Conservation (phyloP, 2,888 invertebrate species). For the Gastracanthus pulcherrimus region DNA sequence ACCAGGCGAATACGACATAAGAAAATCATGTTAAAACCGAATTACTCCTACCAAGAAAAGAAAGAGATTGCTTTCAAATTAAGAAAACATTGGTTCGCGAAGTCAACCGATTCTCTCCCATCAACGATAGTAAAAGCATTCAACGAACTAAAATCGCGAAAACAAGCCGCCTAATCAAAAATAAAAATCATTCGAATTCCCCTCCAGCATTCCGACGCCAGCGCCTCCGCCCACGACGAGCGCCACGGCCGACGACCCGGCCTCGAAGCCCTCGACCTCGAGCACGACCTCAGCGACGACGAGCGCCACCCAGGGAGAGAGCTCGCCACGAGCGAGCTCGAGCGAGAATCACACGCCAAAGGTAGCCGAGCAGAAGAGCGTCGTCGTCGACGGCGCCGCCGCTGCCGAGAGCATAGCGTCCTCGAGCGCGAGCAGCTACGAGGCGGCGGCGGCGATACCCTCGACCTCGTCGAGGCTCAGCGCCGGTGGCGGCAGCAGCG, state of each 20-base stretch:
- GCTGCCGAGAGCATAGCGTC: constrained; percentile 52
- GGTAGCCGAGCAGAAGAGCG: constrained; percentile 36
- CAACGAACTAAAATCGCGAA: no score
- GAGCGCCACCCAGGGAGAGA: constrained; percentile 1
- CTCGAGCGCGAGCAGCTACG: constrained; percentile 66
- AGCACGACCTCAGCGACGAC: not conserved
- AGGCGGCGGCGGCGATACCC: constrained; percentile 64
- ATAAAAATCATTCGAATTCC: no score
- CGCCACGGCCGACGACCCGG: constrained; percentile 48
- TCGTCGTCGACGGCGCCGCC: constrained; percentile 21
- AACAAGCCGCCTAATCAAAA: no score
- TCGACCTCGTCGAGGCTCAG: constrained; percentile 69
- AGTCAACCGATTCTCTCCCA: no score
- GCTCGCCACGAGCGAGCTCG: constrained; percentile 49
- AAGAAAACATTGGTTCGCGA: no score
- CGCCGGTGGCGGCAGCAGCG: constrained; percentile 76
- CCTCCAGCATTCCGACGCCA: constrained; percentile 69
- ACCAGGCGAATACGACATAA: no score
- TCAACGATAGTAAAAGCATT: no score
- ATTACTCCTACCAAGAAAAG: no score
- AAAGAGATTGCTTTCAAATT: no score
- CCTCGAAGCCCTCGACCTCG: constrained; percentile 55
- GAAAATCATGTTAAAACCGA: no score
- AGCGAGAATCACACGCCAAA: constrained; percentile 54
- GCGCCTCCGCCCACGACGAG: constrained; percentile 32